Conservation (phyloP, 2,113 vertebrate species). For the Aspidoscelis tigris region DNA sequence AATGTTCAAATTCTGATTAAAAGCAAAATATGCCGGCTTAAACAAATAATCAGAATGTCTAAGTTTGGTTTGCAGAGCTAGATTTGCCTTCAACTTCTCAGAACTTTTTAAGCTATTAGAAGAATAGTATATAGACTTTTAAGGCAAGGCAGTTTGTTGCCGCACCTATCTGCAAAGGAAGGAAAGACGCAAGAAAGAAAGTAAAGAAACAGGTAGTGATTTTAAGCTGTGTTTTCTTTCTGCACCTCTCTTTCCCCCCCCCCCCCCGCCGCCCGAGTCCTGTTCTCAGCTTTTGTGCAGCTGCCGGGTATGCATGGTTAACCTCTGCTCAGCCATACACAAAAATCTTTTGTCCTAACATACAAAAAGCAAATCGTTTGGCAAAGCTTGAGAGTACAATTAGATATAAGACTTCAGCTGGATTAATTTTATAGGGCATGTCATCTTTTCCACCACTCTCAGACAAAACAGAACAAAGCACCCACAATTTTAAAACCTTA, state of each 20-base stretch:
- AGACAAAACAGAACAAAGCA: conserved; percentile 24
- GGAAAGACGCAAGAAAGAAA: conserved; percentile 38
- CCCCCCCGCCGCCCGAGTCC: conserved; percentile 64
- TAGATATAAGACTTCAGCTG: conserved; percentile 82
- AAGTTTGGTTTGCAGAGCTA: no score
- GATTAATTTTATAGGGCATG: conserved; percentile 72
- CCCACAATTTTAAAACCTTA: conserved; percentile 48
- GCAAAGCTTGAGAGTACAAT: conserved; percentile 88
- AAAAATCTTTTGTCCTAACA: conserved; percentile 92
- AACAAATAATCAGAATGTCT: neutral
- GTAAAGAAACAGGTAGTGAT: conserved; percentile 76
- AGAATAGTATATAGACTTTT: conserved; percentile 6
- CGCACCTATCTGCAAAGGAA: neutral
- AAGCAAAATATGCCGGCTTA: neutral
- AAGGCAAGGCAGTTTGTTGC: neutral
- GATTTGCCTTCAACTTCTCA: neutral
- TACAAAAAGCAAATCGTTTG: conserved; percentile 99
- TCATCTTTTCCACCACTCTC: conserved; percentile 36
- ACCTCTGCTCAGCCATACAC: conserved; percentile 90
- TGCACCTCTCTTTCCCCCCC: no score
- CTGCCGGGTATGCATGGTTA: conserved; percentile 90
- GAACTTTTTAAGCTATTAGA: neutral
- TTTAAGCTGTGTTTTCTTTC: conserved; percentile 49
- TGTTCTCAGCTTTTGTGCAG: conserved; percentile 79
- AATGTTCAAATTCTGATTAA: neutral